Evolutionary conservation across 1,140 invertebrate species (phyloP), one percentile per base, ranked within the genome.

Genomic region (Lepidurus apus): DNA sequence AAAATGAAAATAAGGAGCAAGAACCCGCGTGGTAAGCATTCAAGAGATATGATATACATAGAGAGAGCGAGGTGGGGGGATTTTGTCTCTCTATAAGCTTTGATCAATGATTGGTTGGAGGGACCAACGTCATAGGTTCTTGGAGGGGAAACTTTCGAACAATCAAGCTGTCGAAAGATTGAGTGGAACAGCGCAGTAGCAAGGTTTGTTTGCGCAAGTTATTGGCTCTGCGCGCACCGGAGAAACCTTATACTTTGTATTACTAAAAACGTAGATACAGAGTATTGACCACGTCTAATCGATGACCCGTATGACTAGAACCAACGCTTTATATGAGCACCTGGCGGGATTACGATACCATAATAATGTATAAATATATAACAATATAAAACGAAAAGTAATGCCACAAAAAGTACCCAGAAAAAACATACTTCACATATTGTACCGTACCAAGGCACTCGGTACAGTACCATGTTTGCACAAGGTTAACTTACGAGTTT

Each of bases 241-340:
- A 34, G 34, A 34, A 21, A 65, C 53, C 53, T 65, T 65, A 65
- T 65, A 65, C 13, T 65, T 65, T 65, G 53, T 11, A 65, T 65
- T 65, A 65, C 53, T 21, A 65, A 65, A 65, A 65, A 13, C 17
- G 53, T 34, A 34, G 34, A 34, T 34, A 65, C 21, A 13, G 17
- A 65, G 53, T 65, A 65, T 65, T 65, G 53, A 65, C 53, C n/a
- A 65, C 53, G 53, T n/a, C 53, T n/a, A 65, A 65, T 65, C 53
- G 53, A 65, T 65, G 53, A 65, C 53, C 53, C 53, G 21, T 65
- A 65, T 65, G 53, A 65, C 53, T 65, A 65, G 7, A 65, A 65
- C 53, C 21, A 7, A 13, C 17, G 17, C 53, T 65, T 65, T 65
- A n/a, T 65, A 65, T 21, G 21, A 65, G 53, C 13, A 65, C 53